Percentiles rank a stretch among this genome's conserved stretches.
Evolutionary conservation across 2,888 invertebrate genomes (phyloP).

Genomic region (Limnephilus rhombicus): DNA sequence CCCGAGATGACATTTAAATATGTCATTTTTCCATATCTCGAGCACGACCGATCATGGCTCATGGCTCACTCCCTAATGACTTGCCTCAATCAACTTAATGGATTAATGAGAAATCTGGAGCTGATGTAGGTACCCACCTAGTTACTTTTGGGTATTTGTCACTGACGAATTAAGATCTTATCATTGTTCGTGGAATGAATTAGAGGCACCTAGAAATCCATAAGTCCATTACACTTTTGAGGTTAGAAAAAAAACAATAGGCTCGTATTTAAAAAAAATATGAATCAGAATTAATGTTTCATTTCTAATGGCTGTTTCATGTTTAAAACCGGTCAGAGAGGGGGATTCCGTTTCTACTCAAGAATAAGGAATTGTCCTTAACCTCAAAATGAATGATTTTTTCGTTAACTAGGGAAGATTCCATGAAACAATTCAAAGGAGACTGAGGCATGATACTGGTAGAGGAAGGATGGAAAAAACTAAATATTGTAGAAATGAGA

Average conservation of each 20-base stretch:
- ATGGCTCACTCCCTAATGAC: neutral
- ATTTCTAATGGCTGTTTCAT: neutral
- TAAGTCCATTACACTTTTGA: neutral
- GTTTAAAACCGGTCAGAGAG: neutral
- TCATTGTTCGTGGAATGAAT: conserved; percentile 6
- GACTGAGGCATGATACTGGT: no score
- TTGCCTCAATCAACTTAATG: conserved; percentile 31
- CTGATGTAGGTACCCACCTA: neutral
- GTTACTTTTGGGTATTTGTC: neutral
- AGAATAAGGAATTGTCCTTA: no score
- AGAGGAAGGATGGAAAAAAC: no score
- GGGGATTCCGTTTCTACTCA: no score
- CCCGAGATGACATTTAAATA: neutral
- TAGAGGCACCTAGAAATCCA: neutral
- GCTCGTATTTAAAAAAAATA: neutral
- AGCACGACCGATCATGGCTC: neutral
- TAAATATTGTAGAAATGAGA: no score
- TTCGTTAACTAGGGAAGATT: no score
- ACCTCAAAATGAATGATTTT: no score
- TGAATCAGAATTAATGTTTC: neutral
- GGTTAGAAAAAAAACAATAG: neutral
- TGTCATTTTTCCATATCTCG: conserved; percentile 1
- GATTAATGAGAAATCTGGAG: conserved; percentile 13
- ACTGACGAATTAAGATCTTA: conserved; percentile 23
- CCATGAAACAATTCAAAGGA: no score